These are phyloP conservation scores for Bombus fervidus DNA, from an alignment of 1,140 invertebrate species.

Conservation along the genomic window DNA sequence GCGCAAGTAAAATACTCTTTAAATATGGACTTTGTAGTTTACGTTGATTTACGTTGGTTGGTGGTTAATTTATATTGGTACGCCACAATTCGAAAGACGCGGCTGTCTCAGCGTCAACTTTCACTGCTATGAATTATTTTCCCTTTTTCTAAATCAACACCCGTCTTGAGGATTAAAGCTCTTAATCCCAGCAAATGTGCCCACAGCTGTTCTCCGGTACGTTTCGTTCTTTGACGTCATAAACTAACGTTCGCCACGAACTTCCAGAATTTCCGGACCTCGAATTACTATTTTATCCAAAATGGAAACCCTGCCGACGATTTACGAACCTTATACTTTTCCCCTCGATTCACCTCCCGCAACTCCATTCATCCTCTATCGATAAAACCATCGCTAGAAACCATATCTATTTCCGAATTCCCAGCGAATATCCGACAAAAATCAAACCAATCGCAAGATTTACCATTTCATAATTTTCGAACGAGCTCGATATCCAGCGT, in stretches of 20 bases:
- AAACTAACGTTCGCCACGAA: background rate
- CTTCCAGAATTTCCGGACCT: background rate
- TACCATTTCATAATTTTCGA: slow-evolving; percentile 32
- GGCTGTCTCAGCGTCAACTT: background rate
- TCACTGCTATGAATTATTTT: background rate
- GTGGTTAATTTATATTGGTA: too few relatives aligned
- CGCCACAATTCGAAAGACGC: too few relatives aligned
- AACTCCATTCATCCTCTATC: background rate
- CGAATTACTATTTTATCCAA: background rate
- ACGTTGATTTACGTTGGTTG: too few relatives aligned
- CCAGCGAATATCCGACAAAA: background rate
- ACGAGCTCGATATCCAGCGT: slow-evolving; percentile 25
- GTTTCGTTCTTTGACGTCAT: background rate
- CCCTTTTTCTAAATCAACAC: slow-evolving; percentile 11
- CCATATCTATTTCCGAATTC: slow-evolving; percentile 1
- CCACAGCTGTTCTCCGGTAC: slow-evolving; percentile 1
- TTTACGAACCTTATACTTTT: background rate
- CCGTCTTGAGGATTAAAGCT: background rate
- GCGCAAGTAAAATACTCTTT: background rate
- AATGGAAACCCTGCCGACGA: background rate
- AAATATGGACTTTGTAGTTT: background rate
- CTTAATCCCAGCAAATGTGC: background rate
- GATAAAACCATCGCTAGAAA: background rate
- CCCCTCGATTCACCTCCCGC: background rate
- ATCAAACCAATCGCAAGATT: slow-evolving; percentile 5